Base-by-base conservation (phyloP, 2,888 invertebrate species). In the Apamea crenata region DNA sequence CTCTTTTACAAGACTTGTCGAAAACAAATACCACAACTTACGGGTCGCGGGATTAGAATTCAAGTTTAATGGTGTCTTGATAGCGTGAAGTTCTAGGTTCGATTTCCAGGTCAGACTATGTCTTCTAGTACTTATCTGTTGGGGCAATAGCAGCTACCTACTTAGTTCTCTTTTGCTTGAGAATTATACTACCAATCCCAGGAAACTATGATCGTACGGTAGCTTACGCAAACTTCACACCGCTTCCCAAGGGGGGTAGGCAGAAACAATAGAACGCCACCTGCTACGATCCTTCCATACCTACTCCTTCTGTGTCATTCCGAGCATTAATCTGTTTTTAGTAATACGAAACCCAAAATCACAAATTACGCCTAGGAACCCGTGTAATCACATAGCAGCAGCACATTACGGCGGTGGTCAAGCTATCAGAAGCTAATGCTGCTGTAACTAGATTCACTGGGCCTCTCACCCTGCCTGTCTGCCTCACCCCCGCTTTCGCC, bases 381-480 rank as follows among this genome's bases (percentile, higher is more conserved):
- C 8, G 25, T 79, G 18, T n/a, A 66, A 40, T 50, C 53, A 47
- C 44, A 47, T 25, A n/a, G 7, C 59, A 59, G 10, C 56, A n/a
- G 47, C 47, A n/a, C 50, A 67, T 65, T 65, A 65, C 56, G 32
- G 36, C 32, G 50, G 65, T 44, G 77, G 69, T 77, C 63, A 63
- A 80, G 61, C 69, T 74, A 82, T 75, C 82, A 70, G 56, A 12
- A 47, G 16, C 59, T 74, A 47, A 36, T 66, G 7, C 84, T 47
- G 61, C 73, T 25, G 79, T 74, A 56, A 81, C 81, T 73, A 65
- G 65, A 65, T 36, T 25, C 71, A 16, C 18, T 0, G 16, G 10
- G 12, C 0, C n/a, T 16, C 56, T 32, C n/a, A 18, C 5, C 14
- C 36, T 10, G 5, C n/a, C 36, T 14, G 14, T 68, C n/a, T 0